Conservation (phyloP, 2,113 vertebrate species). For the Cacatua alba region DNA sequence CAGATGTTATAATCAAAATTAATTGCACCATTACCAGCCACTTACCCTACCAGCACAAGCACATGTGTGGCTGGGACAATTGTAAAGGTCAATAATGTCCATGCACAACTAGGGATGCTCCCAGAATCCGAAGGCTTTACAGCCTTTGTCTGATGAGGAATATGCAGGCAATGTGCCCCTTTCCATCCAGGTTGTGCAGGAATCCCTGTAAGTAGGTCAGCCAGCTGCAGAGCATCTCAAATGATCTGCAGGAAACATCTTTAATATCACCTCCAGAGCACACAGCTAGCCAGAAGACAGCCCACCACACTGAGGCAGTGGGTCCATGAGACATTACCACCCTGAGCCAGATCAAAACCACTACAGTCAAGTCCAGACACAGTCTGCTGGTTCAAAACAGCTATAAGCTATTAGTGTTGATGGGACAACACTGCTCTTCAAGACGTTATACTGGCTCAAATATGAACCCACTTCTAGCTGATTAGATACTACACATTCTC, state of each 20-base stretch:
- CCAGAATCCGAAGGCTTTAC: not conserved
- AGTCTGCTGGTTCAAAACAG: not conserved
- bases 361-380: fast-evolving
- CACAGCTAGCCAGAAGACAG: not conserved
- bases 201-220: not conserved
- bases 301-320: not conserved
- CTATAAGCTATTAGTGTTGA: not conserved
- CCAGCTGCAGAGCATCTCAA: not conserved
- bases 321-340: not conserved
- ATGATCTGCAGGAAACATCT: not conserved
- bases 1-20: not conserved
- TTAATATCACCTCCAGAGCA: not conserved
- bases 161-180: fast-evolving
- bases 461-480: fast-evolving
- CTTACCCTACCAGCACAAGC: not conserved
- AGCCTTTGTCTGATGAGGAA: not conserved
- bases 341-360: not conserved
- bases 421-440: not conserved
- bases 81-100: not conserved
- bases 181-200: not conserved
- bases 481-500: fast-evolving
- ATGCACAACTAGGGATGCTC: not conserved
- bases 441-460: not conserved
- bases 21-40: fast-evolving
- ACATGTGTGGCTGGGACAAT: not conserved